Base-by-base conservation (phyloP, 2,113 vertebrate genomes). In the Syngnathus floridae region DNA sequence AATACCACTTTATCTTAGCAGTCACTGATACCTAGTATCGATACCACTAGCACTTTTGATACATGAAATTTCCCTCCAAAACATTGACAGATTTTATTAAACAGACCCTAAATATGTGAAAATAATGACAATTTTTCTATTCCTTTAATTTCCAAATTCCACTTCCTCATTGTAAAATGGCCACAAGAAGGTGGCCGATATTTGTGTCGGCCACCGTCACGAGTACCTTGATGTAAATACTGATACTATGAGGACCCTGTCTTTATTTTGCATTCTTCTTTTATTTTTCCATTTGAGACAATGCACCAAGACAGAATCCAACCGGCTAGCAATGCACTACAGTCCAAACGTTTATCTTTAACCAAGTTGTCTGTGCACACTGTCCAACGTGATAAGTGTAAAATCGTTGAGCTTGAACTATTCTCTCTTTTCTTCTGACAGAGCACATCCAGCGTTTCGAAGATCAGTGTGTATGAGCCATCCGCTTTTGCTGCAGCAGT, bases 241-340 rank as follows among this genome's bases (percentile, higher is more conserved):
- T 31, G 26, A 31, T 31, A 51, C n/a, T 10, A 16, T 38, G 4
- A 5, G 8, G 31, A 7, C 17, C 19, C 56, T 37, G 77, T 67
- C 74, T 64, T 78, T 74, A 81, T 78, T 83, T 68, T 79, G 82
- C 74, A 80, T 76, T 77, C 68, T 67, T 8, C 58, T 66, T 74
- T 69, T 52, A 65, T 80, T n/a, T n/a, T n/a, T 21, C 1, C 6
- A n/a, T 6, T 19, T 1, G 10, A 48, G 17, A 9, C 46, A 10
- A 3, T 51, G 16, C 45, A 3, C 26, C 11, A 7, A 16, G 45
- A 48, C 45, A 2, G 57, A 59, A 19, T 51, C 48, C 48, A 51
- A n/a, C n/a, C 19, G 7, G 74, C 77, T 65, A 87, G 87, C 87
- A 88, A 66, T 87, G 84, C 78, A 72, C 76, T 79, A 84, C 73